Base-by-base conservation (phyloP, 2,888 invertebrate genomes). In the Drosophila siamana region DNA sequence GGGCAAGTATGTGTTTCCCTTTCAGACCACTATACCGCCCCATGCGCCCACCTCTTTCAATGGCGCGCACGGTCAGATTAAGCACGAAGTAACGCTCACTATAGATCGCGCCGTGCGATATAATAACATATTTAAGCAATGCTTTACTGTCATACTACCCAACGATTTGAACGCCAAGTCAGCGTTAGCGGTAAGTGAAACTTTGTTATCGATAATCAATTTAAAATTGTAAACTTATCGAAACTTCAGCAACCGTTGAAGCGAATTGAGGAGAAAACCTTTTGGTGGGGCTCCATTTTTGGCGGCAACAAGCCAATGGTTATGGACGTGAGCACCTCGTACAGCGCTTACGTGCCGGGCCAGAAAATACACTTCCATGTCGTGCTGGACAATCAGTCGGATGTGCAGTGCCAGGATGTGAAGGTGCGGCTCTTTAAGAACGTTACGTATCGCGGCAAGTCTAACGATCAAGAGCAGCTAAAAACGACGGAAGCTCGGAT, bases 61-160 rank as follows among this genome's bases (percentile, higher is more conserved):
- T 88, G 95, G 96, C 4, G 93, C 94, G 81, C 93, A 93, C 92
- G 96, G 97, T 0, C 94, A 95, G 89, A 94, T 98, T 16, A 94
- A 96, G 30, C 98, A 97, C 88, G 95, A 95, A 11, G 94, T 96
- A 7, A 95, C 95, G 89, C 95, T 96, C 9, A 95, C 94, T 0
- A 93, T 98, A 22, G 97, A 97, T 91, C 94, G 96, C 8, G 96
- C 97, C 2, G 96, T 96, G 95, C 96, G 96, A 80, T 96, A 96
- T 91, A 97, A 97, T 91, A 95, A 96, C 80, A 95, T 95, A 68
- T 95, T 95, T n/a, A 96, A 96, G 91, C 94, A 94, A 89, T 94
- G 95, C 4, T 97, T 97, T 86, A 96, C 96, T 30, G 95, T 98
- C 8, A 94, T 96, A 59, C 95, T 96, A 66, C 94, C 95, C 8